These are phyloP conservation scores for Notarius lentiginosus DNA, from an alignment of 2,113 vertebrate species.

Conservation along the genomic window DNA sequence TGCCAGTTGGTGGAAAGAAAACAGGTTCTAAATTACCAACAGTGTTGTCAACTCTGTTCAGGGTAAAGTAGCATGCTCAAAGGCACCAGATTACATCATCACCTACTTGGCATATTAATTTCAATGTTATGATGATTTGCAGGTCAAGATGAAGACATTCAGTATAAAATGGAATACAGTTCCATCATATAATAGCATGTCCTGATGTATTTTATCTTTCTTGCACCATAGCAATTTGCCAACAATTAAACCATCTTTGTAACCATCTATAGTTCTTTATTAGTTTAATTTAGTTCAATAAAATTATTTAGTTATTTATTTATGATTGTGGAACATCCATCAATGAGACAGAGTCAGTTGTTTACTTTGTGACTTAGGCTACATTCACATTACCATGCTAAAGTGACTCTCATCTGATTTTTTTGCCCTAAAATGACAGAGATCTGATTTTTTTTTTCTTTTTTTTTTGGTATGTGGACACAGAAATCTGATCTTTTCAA, in stretches of 20 bases:
- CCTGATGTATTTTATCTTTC: background rate
- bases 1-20: background rate
- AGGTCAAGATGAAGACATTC: background rate
- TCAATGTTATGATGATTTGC: background rate
- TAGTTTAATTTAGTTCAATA: background rate
- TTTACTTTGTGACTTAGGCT: no score
- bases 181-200: background rate
- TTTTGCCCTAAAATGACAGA: no score
- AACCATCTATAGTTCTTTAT: background rate
- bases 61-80: background rate
- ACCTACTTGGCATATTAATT: background rate
- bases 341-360: no score
- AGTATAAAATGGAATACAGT: background rate
- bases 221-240: background rate
- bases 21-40: background rate
- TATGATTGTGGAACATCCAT: no score
- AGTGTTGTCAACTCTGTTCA: background rate
- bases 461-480: no score
- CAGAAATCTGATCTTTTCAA: no score
- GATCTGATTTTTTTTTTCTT: no score
- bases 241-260: background rate
- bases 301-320: no score
- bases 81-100: background rate
- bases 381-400: no score
- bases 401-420: no score